Evolutionary conservation across 2,797 vertebrate genomes (phyloP).

Genomic region (Brachyalestes nurse): DNA sequence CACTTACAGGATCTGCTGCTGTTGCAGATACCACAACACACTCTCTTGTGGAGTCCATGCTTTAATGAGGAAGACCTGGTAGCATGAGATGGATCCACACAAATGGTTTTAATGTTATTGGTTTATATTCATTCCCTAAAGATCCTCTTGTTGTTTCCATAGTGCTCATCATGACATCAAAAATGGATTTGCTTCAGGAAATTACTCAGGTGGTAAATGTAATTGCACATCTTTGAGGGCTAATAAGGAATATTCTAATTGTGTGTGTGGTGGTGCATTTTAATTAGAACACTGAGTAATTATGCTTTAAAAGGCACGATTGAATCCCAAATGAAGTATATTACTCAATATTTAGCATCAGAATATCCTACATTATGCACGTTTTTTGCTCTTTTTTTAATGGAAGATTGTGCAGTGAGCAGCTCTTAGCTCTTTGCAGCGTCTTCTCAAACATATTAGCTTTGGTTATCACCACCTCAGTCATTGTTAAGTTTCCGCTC

Average conservation of each 20-base stretch:
- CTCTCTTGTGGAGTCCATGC: no score
- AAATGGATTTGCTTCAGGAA: background rate
- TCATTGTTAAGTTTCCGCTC: constrained; percentile 3
- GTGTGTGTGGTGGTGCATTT: background rate
- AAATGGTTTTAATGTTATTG: no score
- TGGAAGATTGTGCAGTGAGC: constrained; percentile 6
- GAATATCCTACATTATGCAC: background rate
- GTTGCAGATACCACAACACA: no score
- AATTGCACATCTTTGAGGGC: background rate
- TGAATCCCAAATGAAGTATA: background rate
- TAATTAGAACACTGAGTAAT: background rate
- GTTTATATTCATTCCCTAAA: background rate
- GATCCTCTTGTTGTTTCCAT: background rate
- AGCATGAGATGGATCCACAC: no score
- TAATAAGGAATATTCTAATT: background rate
- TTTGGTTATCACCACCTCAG: constrained; percentile 12
- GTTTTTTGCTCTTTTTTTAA: no score
- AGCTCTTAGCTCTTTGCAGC: constrained; percentile 1
- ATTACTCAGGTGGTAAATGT: background rate
- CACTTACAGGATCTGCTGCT: no score
- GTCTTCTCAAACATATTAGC: constrained; percentile 18
- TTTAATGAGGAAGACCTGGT: no score
- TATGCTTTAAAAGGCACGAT: background rate
- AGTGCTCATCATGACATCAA: background rate
- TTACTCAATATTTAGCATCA: background rate